phyloP scores from a whole-genome alignment of 2,113 vertebrate species.

The Sylvia atricapilla region DNA sequence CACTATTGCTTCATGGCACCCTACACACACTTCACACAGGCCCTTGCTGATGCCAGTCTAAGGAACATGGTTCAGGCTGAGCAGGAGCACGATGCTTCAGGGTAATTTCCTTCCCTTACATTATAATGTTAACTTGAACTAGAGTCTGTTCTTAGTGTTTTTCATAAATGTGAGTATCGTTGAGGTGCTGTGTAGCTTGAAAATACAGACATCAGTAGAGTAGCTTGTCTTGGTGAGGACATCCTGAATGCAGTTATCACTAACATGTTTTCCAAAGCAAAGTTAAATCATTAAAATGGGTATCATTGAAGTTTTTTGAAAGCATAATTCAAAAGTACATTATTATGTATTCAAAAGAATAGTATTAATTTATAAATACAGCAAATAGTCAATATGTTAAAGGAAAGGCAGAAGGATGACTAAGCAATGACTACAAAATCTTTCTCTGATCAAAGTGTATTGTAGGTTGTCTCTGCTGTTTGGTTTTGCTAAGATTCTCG shows the following conservation, averaged over 20 bases:
- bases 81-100: conserved; percentile 88
- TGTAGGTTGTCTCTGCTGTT: neutral
- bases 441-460: neutral
- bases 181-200: neutral
- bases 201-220: neutral
- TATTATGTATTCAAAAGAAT: neutral
- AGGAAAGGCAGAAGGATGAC: neutral
- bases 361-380: neutral
- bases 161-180: neutral
- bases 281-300: neutral
- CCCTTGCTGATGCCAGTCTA: conserved; percentile 93
- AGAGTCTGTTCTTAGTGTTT: neutral
- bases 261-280: neutral
- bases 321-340: neutral
- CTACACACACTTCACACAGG: conserved; percentile 97
- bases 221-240: neutral
- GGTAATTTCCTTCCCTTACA: conserved; percentile 72
- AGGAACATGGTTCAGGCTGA: conserved; percentile 96
- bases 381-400: neutral
- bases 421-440: neutral
- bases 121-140: neutral
- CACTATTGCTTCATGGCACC: conserved; percentile 99
- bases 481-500: neutral
- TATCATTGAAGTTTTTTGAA: neutral
- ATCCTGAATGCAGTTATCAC: neutral